phyloP scores from a whole-genome alignment of 2,113 vertebrate species.

The Chaetodon auriga region DNA sequence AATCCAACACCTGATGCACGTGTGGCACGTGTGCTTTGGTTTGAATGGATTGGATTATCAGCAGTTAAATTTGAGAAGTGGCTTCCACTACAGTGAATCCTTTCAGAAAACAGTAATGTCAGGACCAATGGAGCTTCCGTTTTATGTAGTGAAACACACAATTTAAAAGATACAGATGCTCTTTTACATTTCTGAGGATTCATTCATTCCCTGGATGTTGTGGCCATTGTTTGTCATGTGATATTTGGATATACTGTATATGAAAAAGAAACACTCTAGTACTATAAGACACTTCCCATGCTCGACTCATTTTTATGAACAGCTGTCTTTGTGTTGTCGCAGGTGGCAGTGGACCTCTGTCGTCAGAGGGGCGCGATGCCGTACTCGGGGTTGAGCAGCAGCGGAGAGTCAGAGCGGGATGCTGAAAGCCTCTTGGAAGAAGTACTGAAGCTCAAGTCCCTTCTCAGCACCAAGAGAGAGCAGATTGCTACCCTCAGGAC shows the following conservation, averaged over 20 bases:
- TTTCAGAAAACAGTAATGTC: constrained; percentile 29
- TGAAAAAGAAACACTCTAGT: not conserved
- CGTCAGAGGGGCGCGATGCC: constrained; percentile 83
- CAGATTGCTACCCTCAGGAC: constrained; percentile 91
- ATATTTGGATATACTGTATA: not conserved
- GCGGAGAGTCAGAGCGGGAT: constrained; percentile 83
- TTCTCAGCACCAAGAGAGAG: constrained; percentile 90
- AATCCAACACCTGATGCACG: constrained; percentile 41
- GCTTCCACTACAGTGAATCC: constrained; percentile 37
- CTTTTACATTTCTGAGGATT: not conserved
- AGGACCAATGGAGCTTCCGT: not conserved
- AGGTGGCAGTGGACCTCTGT: constrained; percentile 87
- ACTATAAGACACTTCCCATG: not conserved
- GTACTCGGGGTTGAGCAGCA: constrained; percentile 69
- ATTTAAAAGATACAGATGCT: not conserved
- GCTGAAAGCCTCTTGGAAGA: constrained; percentile 87
- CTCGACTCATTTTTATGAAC: not conserved
- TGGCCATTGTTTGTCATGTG: not conserved
- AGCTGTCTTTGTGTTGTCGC: not conserved
- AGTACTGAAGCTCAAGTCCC: constrained; percentile 88
- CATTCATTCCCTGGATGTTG: not conserved
- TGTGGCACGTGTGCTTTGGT: constrained; percentile 53
- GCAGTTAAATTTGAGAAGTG: constrained; percentile 44
- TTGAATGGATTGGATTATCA: constrained; percentile 70
- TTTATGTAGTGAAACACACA: not conserved